Evolutionary conservation across 2,113 vertebrate genomes (phyloP), one percentile per base, ranked within the genome.

Genomic region (Hiodon tergisus): DNA sequence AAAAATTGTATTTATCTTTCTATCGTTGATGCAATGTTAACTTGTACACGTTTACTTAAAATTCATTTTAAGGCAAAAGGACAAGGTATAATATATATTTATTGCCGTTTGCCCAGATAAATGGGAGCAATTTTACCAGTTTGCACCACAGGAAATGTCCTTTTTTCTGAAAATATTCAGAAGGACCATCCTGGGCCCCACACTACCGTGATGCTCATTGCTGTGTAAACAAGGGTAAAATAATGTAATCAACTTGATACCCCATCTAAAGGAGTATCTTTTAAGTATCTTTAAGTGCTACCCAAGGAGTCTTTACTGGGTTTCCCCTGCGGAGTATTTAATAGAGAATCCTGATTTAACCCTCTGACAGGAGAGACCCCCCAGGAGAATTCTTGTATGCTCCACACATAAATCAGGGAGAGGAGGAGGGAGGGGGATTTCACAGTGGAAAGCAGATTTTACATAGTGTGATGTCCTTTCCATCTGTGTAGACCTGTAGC

Each of bases 321-420:
- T 66, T 73, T 57, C 4, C 74, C 69, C 80, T 53, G 53, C 53
- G 51, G 69, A 72, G 63, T 71, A 16, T 66, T 62, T 68, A 66
- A 53, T 65, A 68, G 72, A 78, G 70, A 54, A 65, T 68, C 63
- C 63, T 58, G 71, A 79, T 75, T 78, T 69, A 77, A 69, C 16
- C 17, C 3, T 63, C 73, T 72, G 73, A 13, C 48, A 47, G 52
- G 31, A 9, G 61, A 71, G 46, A 67, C 9, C 9, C 60, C 65
- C 71, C 66, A 69, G 50, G 62, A n/a, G 72, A 71, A 47, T 74
- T 53, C 51, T 11, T 6, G 6, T 13, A 53, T n/a, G 11, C 58
- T 5, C 53, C 17, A 54, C 11, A 9, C n/a, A 52, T 47, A 13
- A 54, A n/a, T 51, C 10, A 16, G 10, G 0, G 47, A 52, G 7